Evolutionary conservation across 2,797 vertebrate species (phyloP).

Genomic region (Brachymystax lenok): DNA sequence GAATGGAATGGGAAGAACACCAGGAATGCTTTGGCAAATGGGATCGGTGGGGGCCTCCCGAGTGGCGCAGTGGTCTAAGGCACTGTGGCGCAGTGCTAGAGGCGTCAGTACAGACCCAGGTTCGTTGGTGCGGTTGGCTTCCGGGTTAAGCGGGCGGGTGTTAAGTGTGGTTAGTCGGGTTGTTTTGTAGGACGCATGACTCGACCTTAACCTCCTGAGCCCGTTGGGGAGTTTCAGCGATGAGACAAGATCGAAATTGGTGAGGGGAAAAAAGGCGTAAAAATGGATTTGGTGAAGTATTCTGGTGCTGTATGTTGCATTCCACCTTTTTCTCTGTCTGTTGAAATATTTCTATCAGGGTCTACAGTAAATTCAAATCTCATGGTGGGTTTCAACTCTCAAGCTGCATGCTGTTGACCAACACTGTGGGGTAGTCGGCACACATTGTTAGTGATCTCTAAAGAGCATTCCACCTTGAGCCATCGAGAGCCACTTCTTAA

Average conservation of each 20-base stretch:
- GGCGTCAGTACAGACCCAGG: too few species aligned
- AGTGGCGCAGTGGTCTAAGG: too few species aligned
- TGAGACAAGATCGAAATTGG: too few species aligned
- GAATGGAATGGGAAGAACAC: constrained; percentile 31
- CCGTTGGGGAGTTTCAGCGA: too few species aligned
- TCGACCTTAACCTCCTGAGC: too few species aligned
- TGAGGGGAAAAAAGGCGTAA: too few species aligned
- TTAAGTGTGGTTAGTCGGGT: too few species aligned
- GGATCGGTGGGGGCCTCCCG: background rate
- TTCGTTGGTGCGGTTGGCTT: too few species aligned
- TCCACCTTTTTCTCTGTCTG: background rate
- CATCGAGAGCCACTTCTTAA: constrained; percentile 23
- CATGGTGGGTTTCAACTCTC: constrained; percentile 16
- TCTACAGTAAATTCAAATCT: constrained; percentile 20
- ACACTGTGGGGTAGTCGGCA: background rate
- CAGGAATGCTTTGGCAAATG: constrained; percentile 37
- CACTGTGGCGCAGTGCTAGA: too few species aligned
- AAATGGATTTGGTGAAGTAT: constrained; percentile 25
- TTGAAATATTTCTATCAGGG: constrained; percentile 11
- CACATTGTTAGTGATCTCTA: background rate
- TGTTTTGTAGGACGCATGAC: too few species aligned
- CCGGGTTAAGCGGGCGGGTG: too few species aligned
- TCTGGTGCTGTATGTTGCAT: constrained; percentile 21
- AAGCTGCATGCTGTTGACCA: constrained; percentile 42
- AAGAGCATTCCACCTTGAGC: constrained; percentile 23